phyloP scores from a whole-genome alignment of 2,797 vertebrate genomes.

The Argya squamiceps region DNA sequence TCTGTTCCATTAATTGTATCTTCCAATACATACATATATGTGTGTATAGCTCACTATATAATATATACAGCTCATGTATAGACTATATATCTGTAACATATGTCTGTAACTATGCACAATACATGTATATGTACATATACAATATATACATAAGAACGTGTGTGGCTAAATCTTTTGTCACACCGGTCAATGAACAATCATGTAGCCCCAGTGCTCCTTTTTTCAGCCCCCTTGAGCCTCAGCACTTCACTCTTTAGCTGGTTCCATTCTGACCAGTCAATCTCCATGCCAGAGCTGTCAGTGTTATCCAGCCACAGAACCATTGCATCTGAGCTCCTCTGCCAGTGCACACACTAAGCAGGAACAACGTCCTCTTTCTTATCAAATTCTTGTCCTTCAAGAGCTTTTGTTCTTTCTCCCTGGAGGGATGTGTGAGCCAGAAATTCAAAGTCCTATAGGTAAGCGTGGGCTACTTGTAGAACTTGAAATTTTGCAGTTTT shows the following conservation, averaged over 20 bases:
- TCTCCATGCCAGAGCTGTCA: background rate
- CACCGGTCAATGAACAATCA: accelerated
- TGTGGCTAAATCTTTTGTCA: background rate
- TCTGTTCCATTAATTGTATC: background rate
- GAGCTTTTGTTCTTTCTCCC: background rate
- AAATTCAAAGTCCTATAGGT: background rate
- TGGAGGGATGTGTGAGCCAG: background rate
- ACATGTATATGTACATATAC: no score
- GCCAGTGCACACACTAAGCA: background rate
- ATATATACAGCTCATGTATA: background rate
- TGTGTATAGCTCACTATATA: background rate
- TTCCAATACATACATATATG: background rate
- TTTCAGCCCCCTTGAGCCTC: background rate
- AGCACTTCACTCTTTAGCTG: background rate
- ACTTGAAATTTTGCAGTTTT: background rate
- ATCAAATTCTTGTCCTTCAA: background rate
- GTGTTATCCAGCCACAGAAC: background rate
- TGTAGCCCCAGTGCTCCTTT: background rate
- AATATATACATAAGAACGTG: background rate
- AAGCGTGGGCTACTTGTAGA: background rate
- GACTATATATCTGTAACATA: background rate
- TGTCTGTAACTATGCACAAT: background rate
- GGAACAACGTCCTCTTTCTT: background rate
- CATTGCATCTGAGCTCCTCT: background rate
- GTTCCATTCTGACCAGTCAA: background rate